These are phyloP conservation scores for Drosophila paramelanica DNA, from an alignment of 2,888 invertebrate genomes.

Conservation along the genomic window DNA sequence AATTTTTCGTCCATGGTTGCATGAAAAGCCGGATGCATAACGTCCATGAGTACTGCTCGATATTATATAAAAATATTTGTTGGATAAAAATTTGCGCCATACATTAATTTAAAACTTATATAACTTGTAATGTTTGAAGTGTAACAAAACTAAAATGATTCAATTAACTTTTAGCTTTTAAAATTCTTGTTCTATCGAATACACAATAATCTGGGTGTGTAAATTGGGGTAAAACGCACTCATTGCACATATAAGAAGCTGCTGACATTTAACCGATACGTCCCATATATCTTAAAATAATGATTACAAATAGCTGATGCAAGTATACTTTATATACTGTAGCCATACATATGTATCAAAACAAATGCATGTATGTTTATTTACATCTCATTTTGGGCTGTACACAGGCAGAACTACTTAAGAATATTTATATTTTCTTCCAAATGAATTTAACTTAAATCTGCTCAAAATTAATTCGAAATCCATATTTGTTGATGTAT, in stretches of 20 bases:
- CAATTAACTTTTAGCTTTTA: not conserved
- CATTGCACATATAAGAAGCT: not conserved
- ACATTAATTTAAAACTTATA: conserved; percentile 64
- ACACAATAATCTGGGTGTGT: not conserved
- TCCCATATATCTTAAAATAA: not conserved
- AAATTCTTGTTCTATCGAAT: not conserved
- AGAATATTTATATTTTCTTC: conserved; percentile 15
- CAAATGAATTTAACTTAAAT: conserved; percentile 24
- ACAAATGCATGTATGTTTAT: conserved; percentile 62
- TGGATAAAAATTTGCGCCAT: conserved; percentile 60
- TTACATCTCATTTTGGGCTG: conserved; percentile 54
- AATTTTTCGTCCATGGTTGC: conserved; percentile 95
- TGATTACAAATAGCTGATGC: conserved; percentile 38
- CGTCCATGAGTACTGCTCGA: conserved; percentile 1
- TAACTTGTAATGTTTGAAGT: conserved; percentile 36
- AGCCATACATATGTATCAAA: conserved; percentile 57
- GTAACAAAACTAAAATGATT: conserved; percentile 40
- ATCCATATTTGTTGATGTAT: conserved; percentile 24
- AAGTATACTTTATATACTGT: conserved; percentile 39
- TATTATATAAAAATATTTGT: conserved; percentile 38
- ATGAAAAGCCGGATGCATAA: conserved; percentile 86
- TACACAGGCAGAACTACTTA: conserved; percentile 52
- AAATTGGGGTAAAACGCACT: not conserved
- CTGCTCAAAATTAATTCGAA: conserved; percentile 23
- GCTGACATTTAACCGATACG: not conserved